A percentile compares a stretch with the other conserved stretches of the same genome.
Evolutionary conservation across 2,797 vertebrate genomes (phyloP).

Genomic region (Cercopithecus neglectus): DNA sequence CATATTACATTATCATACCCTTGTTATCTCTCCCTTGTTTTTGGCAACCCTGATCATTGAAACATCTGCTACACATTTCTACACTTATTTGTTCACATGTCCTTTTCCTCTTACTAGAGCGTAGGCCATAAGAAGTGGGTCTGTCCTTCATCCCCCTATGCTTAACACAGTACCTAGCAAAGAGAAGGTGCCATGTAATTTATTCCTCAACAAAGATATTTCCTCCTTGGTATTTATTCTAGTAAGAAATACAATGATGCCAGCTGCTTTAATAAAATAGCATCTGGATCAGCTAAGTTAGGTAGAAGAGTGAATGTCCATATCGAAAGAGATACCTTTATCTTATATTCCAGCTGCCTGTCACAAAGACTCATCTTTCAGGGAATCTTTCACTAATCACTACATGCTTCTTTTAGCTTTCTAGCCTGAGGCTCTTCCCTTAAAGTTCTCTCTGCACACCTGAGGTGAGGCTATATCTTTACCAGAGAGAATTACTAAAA

Average conservation of each 20-base stretch:
- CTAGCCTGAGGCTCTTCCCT: neutral
- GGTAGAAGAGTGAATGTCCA: neutral
- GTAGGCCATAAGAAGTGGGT: neutral
- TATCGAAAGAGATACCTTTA: neutral
- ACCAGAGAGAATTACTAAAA: neutral
- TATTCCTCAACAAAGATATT: neutral
- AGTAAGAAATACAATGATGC: neutral
- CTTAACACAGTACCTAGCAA: neutral
- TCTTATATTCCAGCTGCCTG: neutral
- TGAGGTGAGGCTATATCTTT: neutral
- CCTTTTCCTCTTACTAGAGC: neutral
- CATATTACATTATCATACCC: neutral
- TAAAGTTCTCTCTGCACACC: neutral
- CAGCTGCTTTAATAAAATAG: neutral
- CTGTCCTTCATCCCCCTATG: neutral
- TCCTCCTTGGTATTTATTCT: neutral
- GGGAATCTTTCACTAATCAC: neutral
- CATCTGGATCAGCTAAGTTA: neutral
- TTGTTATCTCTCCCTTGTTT: neutral
- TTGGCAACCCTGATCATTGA: neutral
- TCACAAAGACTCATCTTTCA: neutral
- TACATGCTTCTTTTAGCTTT: neutral
- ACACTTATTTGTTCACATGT: neutral
- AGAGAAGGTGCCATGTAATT: neutral
- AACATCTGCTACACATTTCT: neutral